Base-by-base conservation (phyloP, 2,888 invertebrate genomes). In the Cheiracanthium punctorium region DNA sequence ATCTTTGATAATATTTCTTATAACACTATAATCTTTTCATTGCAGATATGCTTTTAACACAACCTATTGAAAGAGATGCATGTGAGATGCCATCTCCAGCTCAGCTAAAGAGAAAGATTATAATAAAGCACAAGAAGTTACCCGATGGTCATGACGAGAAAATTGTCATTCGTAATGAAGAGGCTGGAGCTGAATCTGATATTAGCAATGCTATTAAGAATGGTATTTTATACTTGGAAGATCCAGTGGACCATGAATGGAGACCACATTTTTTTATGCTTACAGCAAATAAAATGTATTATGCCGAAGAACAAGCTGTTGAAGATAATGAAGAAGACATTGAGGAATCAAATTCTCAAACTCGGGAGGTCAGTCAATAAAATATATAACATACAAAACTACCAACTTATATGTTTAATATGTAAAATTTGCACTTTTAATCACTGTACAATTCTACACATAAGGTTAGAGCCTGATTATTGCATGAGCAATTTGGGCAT, bases 211-310 rank as follows among this genome's bases (percentile, higher is more conserved):
- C 92, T 7, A 94, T 96, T 0, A 97, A 96, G 92, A 98, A 97
- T 91, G 98, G 97, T 0, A 95, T 97, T 82, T 93, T 98, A 87
- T 95, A 95, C 90, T 92, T 98, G 58, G 96, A 97, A 91, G 98
- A 98, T 93, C 95, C 96, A 0, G 94, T 96, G 4, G 92, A 92
- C 77, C 90, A 90, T 88, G 95, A 96, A 88, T 98, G 98, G 98
- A 95, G 96, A 91, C 95, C 97, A 0, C 97, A 98, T 92, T 97
- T 97, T 90, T 98, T 98, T 91, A 96, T 98, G 20, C 92, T 98
- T 43, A 97, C 97, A 0, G 95, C 96, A 88, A 95, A 94, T 90
- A 97, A 97, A 91, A 92, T 98, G 70, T 96, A 96, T 91, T 98
- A 97, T 91, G 96, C 96, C 0, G 96, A 96, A 91, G 93, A 94